Conservation (phyloP, 2,113 vertebrate genomes). For the Vireo altiloquus region DNA sequence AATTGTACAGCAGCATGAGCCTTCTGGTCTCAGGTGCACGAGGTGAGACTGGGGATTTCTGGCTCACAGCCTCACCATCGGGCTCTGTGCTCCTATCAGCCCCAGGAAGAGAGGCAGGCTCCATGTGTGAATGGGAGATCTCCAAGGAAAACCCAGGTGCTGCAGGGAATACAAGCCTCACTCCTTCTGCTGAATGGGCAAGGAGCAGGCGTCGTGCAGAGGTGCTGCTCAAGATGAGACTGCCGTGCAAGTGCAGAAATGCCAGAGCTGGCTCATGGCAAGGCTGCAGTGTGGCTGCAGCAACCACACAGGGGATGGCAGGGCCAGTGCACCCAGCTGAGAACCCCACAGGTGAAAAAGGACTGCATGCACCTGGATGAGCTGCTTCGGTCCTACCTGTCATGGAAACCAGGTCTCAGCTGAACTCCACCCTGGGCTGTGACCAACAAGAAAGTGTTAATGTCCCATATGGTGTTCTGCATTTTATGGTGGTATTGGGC, state of each 20-base stretch:
- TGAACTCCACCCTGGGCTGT: background rate
- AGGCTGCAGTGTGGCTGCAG: background rate
- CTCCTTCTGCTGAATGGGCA: background rate
- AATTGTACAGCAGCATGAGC: fast-evolving
- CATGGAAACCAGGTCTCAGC: background rate
- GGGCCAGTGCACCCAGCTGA: background rate
- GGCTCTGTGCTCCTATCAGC: background rate
- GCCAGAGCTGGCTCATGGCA: background rate
- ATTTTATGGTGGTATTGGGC: background rate
- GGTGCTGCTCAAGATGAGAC: background rate
- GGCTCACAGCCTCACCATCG: background rate
- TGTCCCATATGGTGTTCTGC: background rate
- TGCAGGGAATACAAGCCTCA: background rate
- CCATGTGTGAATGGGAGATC: background rate
- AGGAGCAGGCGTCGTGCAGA: fast-evolving
- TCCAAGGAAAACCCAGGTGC: constrained; percentile 3
- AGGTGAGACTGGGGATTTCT: background rate
- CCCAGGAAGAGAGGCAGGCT: background rate
- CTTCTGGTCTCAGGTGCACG: fast-evolving
- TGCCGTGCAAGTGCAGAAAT: background rate
- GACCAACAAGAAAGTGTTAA: background rate
- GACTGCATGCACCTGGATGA: background rate
- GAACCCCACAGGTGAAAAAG: background rate
- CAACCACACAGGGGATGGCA: background rate
- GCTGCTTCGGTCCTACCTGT: background rate